Evolutionary conservation across 2,113 vertebrate species (phyloP), one percentile per base, ranked within the genome.

Genomic region (Microtus richardsoni): DNA sequence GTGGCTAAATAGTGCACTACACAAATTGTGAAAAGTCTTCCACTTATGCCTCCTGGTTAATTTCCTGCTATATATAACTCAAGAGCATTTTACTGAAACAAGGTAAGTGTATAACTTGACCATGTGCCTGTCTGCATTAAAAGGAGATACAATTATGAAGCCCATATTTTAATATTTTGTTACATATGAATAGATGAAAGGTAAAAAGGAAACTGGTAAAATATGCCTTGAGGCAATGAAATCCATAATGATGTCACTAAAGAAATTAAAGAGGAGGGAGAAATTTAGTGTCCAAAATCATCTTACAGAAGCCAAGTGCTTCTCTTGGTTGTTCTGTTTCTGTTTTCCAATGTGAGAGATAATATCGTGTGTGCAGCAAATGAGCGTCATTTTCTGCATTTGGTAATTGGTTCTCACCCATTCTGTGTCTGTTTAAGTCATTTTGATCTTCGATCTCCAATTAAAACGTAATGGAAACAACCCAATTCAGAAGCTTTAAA

Each of bases 101-200:
- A 14, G 92, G 58, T 89, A 96, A 68, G 54, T 93, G 21, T 1
- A 96, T 91, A 91, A 82, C 2, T 87, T 96, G 54, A 49, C 85
- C 70, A 91, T 84, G 73, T 21, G 93, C 89, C 89, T 70, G 28
- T 44, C 90, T 92, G 83, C 21, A 95, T 89, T 77, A 91, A 91
- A 19, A 64, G 62, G 41, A 30, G 9, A 74, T 7, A 39, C 26
- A 33, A 26, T 28, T 75, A 85, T 30, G 49, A 94, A 95, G 80
- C 0, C 49, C 36, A 36, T 95, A 78, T 91, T 97, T 87, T 96
- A 78, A 66, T 71, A 84, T 47, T 96, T 97, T 52, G 4, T 95
- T 91, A 90, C 71, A 95, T 21, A 85, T 47, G 90, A 97, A 84
- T n/a, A 98, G 58, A 60, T 91, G 73, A 94, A 33, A 71, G 95